Evolutionary conservation across 2,797 vertebrate genomes (phyloP).

Genomic region (Streptopelia turtur): DNA sequence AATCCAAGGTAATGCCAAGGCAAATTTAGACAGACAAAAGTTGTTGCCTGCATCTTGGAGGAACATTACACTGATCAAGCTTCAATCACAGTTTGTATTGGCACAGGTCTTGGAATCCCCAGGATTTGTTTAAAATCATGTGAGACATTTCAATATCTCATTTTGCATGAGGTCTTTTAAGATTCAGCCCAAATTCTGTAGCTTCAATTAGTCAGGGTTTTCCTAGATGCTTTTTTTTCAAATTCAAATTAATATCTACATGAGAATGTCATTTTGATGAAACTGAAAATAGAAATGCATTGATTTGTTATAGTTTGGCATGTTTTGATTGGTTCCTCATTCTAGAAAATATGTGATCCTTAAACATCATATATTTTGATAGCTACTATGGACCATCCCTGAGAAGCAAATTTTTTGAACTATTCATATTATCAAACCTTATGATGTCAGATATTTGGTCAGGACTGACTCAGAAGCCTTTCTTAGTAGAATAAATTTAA

Average conservation of each 20-base stretch:
- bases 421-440: neutral
- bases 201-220: neutral
- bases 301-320: too few relatives aligned
- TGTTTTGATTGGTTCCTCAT: neutral
- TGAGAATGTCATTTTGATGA: too few relatives aligned
- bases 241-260: too few relatives aligned
- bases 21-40: neutral
- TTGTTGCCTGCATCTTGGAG: neutral
- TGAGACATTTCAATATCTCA: neutral
- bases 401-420: neutral
- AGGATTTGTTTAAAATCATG: neutral
- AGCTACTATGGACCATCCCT: neutral
- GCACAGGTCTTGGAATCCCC: neutral
- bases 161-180: neutral
- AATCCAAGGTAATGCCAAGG: neutral
- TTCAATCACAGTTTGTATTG: neutral
- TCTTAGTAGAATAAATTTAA: neutral
- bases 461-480: neutral
- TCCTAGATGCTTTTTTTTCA: neutral
- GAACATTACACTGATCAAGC: neutral
- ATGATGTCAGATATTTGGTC: neutral
- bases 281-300: too few relatives aligned
- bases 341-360: neutral
- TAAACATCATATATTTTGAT: neutral
- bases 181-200: neutral